A percentile compares a stretch with the other conserved stretches of the same genome.
phyloP scores from a whole-genome alignment of 2,888 invertebrate genomes.

The Halictus ligatus region DNA sequence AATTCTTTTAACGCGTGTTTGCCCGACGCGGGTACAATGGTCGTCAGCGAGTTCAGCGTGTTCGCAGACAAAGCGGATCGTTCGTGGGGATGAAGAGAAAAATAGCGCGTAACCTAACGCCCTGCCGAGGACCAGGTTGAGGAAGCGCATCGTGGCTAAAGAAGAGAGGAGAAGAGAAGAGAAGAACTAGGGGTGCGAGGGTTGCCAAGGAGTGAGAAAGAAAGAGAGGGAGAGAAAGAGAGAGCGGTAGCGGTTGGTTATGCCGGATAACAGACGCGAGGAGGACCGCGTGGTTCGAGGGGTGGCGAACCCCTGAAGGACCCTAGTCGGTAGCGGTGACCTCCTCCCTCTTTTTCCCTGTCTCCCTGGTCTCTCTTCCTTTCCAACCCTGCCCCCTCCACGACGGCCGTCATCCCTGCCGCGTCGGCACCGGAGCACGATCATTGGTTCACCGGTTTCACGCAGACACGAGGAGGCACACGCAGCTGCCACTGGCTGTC shows the following conservation, averaged over 20 bases:
- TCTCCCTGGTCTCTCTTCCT: slow-evolving; percentile 69
- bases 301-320: slow-evolving; percentile 81
- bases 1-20: slow-evolving; percentile 26
- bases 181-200: slow-evolving; percentile 27
- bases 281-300: slow-evolving; percentile 71
- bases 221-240: slow-evolving; percentile 37
- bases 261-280: slow-evolving; percentile 62
- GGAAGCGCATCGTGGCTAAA: slow-evolving; percentile 50
- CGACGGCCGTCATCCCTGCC: slow-evolving; percentile 71
- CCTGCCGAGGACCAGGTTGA: slow-evolving; percentile 59
- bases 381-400: slow-evolving; percentile 70
- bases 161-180: slow-evolving; percentile 25
- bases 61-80: slow-evolving; percentile 34
- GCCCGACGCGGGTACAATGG: slow-evolving; percentile 11
- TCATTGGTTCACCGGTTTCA: slow-evolving; percentile 82
- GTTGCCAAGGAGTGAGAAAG: slow-evolving; percentile 6
- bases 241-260: slow-evolving; percentile 60
- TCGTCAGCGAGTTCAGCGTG: slow-evolving; percentile 13
- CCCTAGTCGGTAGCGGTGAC: slow-evolving; percentile 77
- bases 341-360: slow-evolving; percentile 70
- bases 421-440: slow-evolving; percentile 74
- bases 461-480: slow-evolving; percentile 78
- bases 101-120: slow-evolving; percentile 63
- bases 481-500: slow-evolving; percentile 77
- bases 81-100: slow-evolving; percentile 46